phyloP scores from a whole-genome alignment of 2,113 vertebrate genomes.

The Campylomormyrus tamandua region DNA sequence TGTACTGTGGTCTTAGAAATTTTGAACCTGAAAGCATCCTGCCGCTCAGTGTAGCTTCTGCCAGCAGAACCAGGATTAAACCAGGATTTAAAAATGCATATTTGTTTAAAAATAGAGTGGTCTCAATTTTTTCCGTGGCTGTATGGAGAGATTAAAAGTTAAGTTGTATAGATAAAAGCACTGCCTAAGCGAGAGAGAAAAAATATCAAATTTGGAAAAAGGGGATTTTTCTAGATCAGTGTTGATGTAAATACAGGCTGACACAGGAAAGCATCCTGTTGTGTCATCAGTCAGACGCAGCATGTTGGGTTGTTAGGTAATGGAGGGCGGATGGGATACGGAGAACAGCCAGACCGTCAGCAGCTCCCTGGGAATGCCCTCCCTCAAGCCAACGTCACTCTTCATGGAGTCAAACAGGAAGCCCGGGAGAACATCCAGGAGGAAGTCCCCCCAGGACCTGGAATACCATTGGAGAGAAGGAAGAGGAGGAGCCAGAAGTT shows the following conservation, averaged over 20 bases:
- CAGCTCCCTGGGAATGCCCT: conserved; percentile 66
- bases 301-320: background rate
- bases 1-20: no score
- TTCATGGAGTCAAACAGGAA: conserved; percentile 70
- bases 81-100: no score
- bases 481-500: background rate
- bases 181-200: background rate
- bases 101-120: no score
- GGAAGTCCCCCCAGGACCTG: conserved; percentile 82
- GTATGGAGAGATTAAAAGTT: background rate
- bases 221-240: background rate
- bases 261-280: background rate
- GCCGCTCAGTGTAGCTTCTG: no score
- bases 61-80: no score
- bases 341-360: conserved; percentile 61
- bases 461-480: background rate
- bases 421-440: conserved; percentile 73
- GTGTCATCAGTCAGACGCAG: background rate
- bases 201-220: background rate
- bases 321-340: background rate
- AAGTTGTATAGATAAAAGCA: background rate
- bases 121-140: no score
- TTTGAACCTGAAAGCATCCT: no score
- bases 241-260: background rate
- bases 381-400: conserved; percentile 57